These are phyloP conservation scores for Cairina moschata DNA, from an alignment of 2,113 vertebrate genomes.

Conservation along the genomic window DNA sequence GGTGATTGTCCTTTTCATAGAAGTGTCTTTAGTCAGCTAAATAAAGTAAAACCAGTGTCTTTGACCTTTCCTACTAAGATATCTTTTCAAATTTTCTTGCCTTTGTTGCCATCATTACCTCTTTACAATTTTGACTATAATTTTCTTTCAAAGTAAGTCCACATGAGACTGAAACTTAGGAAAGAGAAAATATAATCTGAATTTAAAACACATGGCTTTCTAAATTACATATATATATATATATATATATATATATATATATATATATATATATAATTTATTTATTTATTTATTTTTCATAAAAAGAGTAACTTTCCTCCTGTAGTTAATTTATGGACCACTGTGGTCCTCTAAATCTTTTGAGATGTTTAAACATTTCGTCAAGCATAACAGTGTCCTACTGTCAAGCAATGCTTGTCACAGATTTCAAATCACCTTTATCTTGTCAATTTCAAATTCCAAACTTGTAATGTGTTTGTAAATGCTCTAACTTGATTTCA, in stretches of 20 bases:
- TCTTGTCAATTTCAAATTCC: not conserved
- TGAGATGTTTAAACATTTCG: not conserved
- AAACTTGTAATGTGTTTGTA: not conserved
- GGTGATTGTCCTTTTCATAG: not conserved
- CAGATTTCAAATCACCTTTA: not conserved
- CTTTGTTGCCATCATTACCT: not conserved
- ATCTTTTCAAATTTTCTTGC: not conserved
- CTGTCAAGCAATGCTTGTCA: not conserved
- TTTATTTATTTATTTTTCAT: not conserved
- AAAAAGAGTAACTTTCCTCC: rapidly evolving
- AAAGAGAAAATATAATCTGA: not conserved
- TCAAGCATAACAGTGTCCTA: not conserved
- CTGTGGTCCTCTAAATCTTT: not conserved
- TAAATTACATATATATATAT: not conserved
- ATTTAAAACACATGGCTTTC: not conserved
- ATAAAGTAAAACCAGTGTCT: not conserved
- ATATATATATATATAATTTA: not conserved
- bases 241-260: not conserved
- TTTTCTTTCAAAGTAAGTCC: not conserved
- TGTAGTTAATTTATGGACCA: not conserved
- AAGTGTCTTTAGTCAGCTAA: not conserved
- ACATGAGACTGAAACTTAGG: not conserved
- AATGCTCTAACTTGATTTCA: not conserved
- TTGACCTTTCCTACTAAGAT: not conserved
- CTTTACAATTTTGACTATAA: not conserved